Evolutionary conservation across 2,113 vertebrate species (phyloP).

Genomic region (Ariopsis seemanni): DNA sequence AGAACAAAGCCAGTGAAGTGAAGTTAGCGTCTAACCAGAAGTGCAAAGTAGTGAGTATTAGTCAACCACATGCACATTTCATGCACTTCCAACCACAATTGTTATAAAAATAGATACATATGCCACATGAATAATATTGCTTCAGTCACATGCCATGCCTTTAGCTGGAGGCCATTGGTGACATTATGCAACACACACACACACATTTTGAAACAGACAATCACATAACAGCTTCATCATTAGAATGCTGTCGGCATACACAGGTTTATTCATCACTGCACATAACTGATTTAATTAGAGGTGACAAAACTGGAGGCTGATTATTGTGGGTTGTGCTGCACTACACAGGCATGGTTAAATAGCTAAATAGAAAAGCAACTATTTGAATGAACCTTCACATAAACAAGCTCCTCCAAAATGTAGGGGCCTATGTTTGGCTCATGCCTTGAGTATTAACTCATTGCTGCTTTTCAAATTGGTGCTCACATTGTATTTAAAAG

Average conservation of each 20-base stretch:
- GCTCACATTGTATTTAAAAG: background rate
- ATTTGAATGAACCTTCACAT: background rate
- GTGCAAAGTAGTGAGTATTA: background rate
- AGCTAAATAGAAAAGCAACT: background rate
- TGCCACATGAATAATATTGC: background rate
- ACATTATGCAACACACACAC: slow-evolving; percentile 12
- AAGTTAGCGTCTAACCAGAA: background rate
- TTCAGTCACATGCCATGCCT: background rate
- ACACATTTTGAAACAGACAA: background rate
- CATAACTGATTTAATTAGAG: background rate
- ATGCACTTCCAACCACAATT: background rate
- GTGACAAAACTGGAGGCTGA: background rate
- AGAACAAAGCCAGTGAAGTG: background rate
- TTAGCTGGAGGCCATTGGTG: slow-evolving; percentile 5
- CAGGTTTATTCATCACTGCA: background rate
- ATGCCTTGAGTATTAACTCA: background rate
- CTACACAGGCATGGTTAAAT: background rate
- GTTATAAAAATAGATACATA: background rate
- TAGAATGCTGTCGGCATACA: slow-evolving; percentile 7
- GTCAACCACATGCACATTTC: background rate
- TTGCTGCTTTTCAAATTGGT: background rate
- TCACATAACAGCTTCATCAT: background rate
- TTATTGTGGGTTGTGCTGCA: background rate
- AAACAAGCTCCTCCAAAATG: background rate
- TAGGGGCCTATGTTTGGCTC: background rate